Conservation (phyloP, 2,113 vertebrate species). For the Lates calcarifer region DNA sequence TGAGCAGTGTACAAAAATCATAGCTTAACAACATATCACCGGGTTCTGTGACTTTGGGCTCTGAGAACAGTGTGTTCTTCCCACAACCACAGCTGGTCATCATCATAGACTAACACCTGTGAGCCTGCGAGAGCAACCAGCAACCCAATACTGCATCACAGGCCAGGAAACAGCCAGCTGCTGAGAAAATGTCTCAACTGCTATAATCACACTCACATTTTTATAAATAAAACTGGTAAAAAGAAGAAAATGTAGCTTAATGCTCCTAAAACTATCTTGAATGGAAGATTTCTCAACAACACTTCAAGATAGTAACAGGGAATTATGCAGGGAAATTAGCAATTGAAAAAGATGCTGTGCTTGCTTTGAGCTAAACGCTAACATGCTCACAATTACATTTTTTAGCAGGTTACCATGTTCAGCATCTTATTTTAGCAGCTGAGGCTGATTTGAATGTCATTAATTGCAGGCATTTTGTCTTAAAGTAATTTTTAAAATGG, state of each 20-base stretch:
- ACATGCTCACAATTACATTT: too few species aligned
- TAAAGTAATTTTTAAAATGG: too few species aligned
- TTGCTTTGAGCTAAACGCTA: background rate
- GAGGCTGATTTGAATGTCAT: background rate
- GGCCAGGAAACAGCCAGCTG: background rate
- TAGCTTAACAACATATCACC: background rate
- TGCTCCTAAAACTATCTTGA: background rate
- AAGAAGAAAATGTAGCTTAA: too few species aligned
- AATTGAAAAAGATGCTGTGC: background rate
- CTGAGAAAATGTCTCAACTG: background rate
- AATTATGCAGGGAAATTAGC: background rate
- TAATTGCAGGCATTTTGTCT: background rate
- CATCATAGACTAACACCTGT: constrained; percentile 18
- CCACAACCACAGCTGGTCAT: background rate
- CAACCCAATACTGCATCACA: constrained; percentile 1
- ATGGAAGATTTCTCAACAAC: background rate
- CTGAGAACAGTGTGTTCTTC: constrained; percentile 42
- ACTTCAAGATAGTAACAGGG: background rate
- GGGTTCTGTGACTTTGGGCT: constrained; percentile 15
- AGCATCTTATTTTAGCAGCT: background rate
- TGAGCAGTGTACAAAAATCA: background rate
- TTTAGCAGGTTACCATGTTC: too few species aligned
- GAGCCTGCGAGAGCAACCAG: background rate
- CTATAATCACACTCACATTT: background rate
- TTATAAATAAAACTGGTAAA: background rate